Evolutionary conservation across 1,140 invertebrate genomes (phyloP).

Genomic region (Agrilus planipennis): DNA sequence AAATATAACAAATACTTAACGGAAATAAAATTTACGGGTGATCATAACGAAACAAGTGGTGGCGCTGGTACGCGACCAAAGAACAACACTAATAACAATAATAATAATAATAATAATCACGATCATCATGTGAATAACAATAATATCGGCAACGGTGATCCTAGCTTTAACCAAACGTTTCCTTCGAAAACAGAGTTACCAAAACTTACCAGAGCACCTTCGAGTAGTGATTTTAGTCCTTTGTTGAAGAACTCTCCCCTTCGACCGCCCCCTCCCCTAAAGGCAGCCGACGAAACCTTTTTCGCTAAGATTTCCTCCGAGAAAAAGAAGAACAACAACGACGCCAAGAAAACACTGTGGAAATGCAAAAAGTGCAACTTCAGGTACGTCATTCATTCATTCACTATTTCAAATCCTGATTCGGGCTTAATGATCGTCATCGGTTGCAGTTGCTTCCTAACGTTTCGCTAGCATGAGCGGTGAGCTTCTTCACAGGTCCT

Average conservation of each 20-base stretch:
- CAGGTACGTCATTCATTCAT: constrained; percentile 49
- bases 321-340: constrained; percentile 22
- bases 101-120: too few relatives aligned
- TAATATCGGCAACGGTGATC: constrained; percentile 32
- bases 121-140: constrained; percentile 11
- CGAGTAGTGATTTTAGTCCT: constrained; percentile 28
- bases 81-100: too few relatives aligned
- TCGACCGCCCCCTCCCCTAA: constrained; percentile 22
- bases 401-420: too few relatives aligned
- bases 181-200: constrained; percentile 35
- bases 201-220: constrained; percentile 34
- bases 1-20: constrained; percentile 83
- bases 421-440: too few relatives aligned
- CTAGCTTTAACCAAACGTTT: too few relatives aligned
- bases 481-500: too few relatives aligned
- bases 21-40: constrained; percentile 42
- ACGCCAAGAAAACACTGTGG: constrained; percentile 50
- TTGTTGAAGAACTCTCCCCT: constrained; percentile 15
- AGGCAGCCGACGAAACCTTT: constrained; percentile 23
- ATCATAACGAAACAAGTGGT: constrained; percentile 30
- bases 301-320: constrained; percentile 16
- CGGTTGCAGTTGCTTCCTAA: too few relatives aligned
- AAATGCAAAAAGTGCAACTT: constrained; percentile 79
- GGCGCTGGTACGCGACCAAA: constrained; percentile 29
- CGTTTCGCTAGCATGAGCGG: too few relatives aligned